Percentiles rank a stretch among this genome's conserved stretches.
Conservation (phyloP, 2,797 vertebrate species). For the Propithecus perrieri region DNA sequence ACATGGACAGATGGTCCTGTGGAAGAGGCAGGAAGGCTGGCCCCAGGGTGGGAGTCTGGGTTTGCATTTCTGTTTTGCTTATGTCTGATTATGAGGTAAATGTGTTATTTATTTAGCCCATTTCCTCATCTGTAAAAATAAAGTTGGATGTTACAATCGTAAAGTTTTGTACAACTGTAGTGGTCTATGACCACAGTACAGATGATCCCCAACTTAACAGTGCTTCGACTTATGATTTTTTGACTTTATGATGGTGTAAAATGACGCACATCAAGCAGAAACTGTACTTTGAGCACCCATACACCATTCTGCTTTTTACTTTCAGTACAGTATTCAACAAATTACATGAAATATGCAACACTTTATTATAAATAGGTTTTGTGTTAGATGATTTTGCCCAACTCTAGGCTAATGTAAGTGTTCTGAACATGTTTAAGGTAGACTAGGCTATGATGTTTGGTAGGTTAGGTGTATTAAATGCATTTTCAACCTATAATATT, state of each 20-base stretch:
- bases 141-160: not conserved
- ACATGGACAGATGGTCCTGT: rapidly evolving
- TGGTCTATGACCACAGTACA: not conserved
- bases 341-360: not conserved
- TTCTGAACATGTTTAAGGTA: not conserved
- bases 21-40: rapidly evolving
- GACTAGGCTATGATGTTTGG: not conserved
- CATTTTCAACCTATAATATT: not conserved
- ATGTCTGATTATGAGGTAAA: not conserved
- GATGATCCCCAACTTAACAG: not conserved
- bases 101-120: not conserved
- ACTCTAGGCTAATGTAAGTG: not conserved
- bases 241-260: not conserved
- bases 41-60: rapidly evolving
- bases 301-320: not conserved
- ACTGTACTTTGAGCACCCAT: not conserved
- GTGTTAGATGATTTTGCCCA: not conserved
- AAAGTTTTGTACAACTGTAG: rapidly evolving
- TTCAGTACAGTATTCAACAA: not conserved
- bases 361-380: not conserved
- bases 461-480: not conserved
- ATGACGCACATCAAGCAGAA: not conserved
- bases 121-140: not conserved
- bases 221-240: not conserved
- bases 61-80: not conserved